phyloP scores from a whole-genome alignment of 1,140 invertebrate genomes.

The Aricia agestis region DNA sequence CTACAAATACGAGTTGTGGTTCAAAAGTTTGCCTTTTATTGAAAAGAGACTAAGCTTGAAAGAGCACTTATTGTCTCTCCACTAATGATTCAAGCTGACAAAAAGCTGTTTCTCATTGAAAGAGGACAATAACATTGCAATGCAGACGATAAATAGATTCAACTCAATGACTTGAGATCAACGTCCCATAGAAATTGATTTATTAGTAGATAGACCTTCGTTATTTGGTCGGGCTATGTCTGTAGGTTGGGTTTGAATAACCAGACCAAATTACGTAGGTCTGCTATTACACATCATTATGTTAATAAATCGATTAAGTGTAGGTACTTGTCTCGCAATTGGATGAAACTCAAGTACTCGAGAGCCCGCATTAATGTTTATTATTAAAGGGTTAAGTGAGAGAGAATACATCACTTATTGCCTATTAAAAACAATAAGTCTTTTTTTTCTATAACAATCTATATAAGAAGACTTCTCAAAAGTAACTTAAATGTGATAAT shows the following conservation, averaged over 20 bases:
- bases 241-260: too few relatives aligned
- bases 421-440: too few relatives aligned
- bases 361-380: constrained; percentile 9
- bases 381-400: background rate
- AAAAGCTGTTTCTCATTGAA: too few relatives aligned
- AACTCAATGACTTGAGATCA: background rate
- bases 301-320: constrained; percentile 11
- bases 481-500: too few relatives aligned
- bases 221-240: too few relatives aligned
- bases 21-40: background rate
- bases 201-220: too few relatives aligned
- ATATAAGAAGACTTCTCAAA: too few relatives aligned
- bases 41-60: background rate
- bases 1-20: too few relatives aligned
- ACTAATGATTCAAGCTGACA: background rate
- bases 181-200: background rate
- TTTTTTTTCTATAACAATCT: too few relatives aligned
- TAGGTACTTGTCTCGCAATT: background rate
- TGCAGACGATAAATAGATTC: background rate
- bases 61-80: background rate
- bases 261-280: too few relatives aligned
- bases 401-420: background rate
- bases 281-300: background rate
- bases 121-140: background rate
- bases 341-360: background rate